These are phyloP conservation scores for Pemphigus obesinymphae DNA, from an alignment of 1,140 invertebrate species.

Conservation along the genomic window DNA sequence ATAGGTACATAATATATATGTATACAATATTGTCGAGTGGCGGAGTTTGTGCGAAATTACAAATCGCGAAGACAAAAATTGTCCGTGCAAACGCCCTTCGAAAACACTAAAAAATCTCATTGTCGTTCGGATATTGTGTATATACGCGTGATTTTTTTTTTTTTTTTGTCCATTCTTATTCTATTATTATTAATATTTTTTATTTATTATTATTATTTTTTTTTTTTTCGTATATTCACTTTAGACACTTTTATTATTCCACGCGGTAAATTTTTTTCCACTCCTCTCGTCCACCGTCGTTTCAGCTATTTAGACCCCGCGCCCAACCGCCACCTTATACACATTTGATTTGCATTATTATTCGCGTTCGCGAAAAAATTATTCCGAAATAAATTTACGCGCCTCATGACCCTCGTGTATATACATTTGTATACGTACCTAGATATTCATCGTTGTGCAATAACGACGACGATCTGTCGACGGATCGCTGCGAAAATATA, in stretches of 20 bases:
- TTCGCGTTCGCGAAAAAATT: constrained; percentile 25
- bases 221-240: background rate
- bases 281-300: background rate
- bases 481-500: background rate
- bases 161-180: no score
- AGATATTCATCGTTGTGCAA: constrained; percentile 3
- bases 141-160: background rate
- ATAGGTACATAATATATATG: no score
- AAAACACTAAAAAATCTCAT: background rate
- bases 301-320: background rate
- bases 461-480: background rate
- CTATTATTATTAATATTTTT: no score
- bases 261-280: background rate
- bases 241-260: background rate
- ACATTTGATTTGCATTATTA: constrained; percentile 6
- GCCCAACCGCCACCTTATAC: background rate
- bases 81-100: background rate
- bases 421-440: background rate
- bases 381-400: constrained; percentile 39
- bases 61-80: background rate
- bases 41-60: background rate
- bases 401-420: background rate
- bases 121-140: no score
- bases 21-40: background rate
- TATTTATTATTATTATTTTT: background rate